These are phyloP conservation scores for Acholoe squamosa DNA, from an alignment of 2,888 invertebrate genomes.

Conservation along the genomic window DNA sequence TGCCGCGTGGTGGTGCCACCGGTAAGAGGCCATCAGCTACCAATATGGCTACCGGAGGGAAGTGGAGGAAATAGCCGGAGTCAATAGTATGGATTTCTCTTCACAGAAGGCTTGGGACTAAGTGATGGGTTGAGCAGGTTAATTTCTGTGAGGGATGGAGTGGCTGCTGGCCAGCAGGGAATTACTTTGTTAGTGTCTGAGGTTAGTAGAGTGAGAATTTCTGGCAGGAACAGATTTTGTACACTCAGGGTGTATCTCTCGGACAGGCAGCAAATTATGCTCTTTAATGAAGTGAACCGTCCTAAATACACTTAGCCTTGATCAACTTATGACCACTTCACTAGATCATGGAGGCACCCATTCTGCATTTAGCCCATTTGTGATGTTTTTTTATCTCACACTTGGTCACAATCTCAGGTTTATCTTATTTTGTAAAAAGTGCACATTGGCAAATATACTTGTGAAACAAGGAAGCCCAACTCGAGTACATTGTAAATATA, in stretches of 20 bases:
- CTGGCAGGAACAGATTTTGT: background rate
- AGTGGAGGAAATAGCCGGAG: background rate
- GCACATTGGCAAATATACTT: background rate
- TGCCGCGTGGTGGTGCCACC: background rate
- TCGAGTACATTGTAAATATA: constrained; percentile 1
- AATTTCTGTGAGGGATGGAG: constrained; percentile 6
- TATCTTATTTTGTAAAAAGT: background rate
- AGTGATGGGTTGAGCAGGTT: background rate
- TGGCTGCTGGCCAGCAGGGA: background rate
- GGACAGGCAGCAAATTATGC: background rate
- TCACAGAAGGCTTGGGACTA: background rate
- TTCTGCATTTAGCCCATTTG: too few relatives aligned
- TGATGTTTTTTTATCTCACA: too few relatives aligned
- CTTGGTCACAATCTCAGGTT: background rate
- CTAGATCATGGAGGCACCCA: too few relatives aligned
- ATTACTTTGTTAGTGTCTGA: background rate
- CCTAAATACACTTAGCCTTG: background rate
- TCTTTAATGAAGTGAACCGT: background rate
- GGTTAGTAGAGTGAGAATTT: background rate
- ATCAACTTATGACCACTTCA: too few relatives aligned
- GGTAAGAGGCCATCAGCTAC: background rate
- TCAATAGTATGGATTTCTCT: constrained; percentile 12
- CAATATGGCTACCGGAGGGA: background rate
- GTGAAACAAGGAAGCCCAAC: background rate
- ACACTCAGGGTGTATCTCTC: background rate